phyloP scores from a whole-genome alignment of 2,113 vertebrate species.

The Thomomys bottae region DNA sequence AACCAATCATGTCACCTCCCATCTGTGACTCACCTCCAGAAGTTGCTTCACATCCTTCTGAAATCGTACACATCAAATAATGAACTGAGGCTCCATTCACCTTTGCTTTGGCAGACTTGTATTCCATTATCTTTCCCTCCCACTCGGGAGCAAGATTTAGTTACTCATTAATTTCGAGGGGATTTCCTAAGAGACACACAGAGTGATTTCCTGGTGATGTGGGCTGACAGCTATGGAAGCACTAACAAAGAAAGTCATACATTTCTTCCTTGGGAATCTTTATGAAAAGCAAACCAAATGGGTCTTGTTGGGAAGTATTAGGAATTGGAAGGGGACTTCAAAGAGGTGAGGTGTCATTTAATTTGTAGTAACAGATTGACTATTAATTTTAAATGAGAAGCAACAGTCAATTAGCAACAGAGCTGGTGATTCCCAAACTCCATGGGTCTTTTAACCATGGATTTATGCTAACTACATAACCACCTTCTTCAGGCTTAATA shows the following conservation, averaged over 20 bases:
- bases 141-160: constrained; percentile 59
- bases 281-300: constrained; percentile 51
- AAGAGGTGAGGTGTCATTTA: constrained; percentile 35
- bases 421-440: constrained; percentile 35
- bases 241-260: constrained; percentile 63
- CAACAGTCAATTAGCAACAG: constrained; percentile 23
- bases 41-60: constrained; percentile 21
- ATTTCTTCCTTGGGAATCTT: constrained; percentile 54
- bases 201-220: constrained; percentile 65
- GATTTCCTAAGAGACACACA: constrained; percentile 68
- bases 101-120: constrained; percentile 18
- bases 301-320: constrained; percentile 47
- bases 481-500: not conserved
- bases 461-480: constrained; percentile 36
- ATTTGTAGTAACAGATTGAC: constrained; percentile 52
- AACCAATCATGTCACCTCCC: not conserved
- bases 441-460: constrained; percentile 20
- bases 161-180: constrained; percentile 70
- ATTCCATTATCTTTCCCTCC: constrained; percentile 61
- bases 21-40: constrained; percentile 50
- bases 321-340: constrained; percentile 4
- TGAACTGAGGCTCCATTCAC: constrained; percentile 8
- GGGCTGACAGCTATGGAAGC: constrained; percentile 58
- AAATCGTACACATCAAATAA: constrained; percentile 27
- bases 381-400: constrained; percentile 65